Evolutionary conservation across 2,888 invertebrate species (phyloP), one percentile per base, ranked within the genome.

Genomic region (Cerastis rubricosa): DNA sequence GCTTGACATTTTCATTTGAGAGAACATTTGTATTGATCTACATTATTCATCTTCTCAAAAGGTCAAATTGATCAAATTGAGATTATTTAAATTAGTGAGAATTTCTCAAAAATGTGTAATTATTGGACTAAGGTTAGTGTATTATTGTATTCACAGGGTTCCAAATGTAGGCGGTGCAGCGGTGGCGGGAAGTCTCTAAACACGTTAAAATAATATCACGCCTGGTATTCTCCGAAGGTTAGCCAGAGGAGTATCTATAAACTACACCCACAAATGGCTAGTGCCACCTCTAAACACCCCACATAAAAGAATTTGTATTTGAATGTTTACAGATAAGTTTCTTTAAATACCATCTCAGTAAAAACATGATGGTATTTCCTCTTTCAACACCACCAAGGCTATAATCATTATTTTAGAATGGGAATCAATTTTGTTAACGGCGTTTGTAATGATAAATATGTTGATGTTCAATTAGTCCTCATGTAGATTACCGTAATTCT

Each of bases 1-100:
- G 61, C 3, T 78, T 78, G 68, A 76, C 67, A 40, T 78, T 82
- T 77, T 67, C 66, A 74, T 86, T 85, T 66, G 25, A 43, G n/a
- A 51, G 12, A 70, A 74, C 54, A 77, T 81, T 79, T 67, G 40
- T 76, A 66, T 78, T 74, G 70, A 69, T 66, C 40, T 73, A 79
- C 75, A 25, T 45, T 66, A 63, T 66, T 22, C n/a, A 43, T 71
- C 22, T 54, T 17, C 51, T 49, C 9, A 71, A 57, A 63, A 49
- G 29, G 12, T 71, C 12, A 3, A 43, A 14, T 17, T 47, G 1
- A 1, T 8, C 1, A 59, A 19, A 59, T 29, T 59, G 9, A 29
- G 59, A 1, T 29, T 29, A 8, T 17, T 59, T 29, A 2, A 0
- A 35, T 35, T 19, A 19, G 61, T 61, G 9, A 35, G 11, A 29